Base-by-base conservation (phyloP, 2,888 invertebrate species). In the Caenorhabditis uteleia region DNA sequence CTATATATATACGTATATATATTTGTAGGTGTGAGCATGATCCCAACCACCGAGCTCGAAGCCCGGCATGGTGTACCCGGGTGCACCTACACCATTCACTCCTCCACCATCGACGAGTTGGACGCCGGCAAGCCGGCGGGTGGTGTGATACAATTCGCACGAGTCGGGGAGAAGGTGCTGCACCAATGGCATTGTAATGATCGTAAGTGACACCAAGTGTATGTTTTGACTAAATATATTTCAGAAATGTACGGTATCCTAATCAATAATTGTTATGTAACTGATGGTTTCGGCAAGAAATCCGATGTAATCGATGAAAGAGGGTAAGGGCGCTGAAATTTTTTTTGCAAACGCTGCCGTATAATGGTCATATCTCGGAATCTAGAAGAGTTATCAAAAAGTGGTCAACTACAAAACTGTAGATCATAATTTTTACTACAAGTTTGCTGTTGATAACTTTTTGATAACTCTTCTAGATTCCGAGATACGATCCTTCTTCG, bases 101-200 rank as follows among this genome's bases (percentile, higher is more conserved):
- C 74, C 34, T 68, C 70, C 8, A 74, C 75, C 12, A 82, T 82
- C 18, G 75, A 75, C 21, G 80, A 72, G 1, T 29, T 72, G 31
- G 72, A 72, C 34, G 66, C 67, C 8, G 72, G 70, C 40, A 34
- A 42, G 33, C 78, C 78, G 6, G 78, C 80, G 0, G 83, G 83
- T 12, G 68, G 71, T 27, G 61, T 79, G 25, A 81, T 83, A 65
- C 79, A 82, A 56, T 82, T 82, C 44, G 80, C 83, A 4, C 47
- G 78, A 43, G 79, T 83, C 33, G 83, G 83, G 20, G 83, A 83
- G 56, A 71, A 72, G 48, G 83, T 83, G 16, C 73, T 83, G 16
- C 82, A 83, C 59, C 76, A 77, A 53, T 83, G 83, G 83, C 79
- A 80, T 43, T 83, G 83, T 57, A 79, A 79, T 61, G 83, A 83